A percentile compares a stretch with the other conserved stretches of the same genome.
These are phyloP conservation scores for Oceanodroma tethys DNA, from an alignment of 2,113 vertebrate genomes.

Conservation along the genomic window DNA sequence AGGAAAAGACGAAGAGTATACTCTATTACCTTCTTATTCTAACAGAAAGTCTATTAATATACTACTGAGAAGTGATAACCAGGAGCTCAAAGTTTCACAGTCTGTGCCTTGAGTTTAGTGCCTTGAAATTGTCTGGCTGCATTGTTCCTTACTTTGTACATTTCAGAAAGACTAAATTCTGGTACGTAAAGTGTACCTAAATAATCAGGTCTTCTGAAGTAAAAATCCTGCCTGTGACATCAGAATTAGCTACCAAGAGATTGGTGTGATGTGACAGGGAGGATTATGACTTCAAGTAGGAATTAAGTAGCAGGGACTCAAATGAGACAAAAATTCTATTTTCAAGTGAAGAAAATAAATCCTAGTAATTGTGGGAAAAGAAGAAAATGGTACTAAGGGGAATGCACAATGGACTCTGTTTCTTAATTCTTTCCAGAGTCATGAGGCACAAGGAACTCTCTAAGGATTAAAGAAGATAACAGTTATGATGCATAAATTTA, in stretches of 20 bases:
- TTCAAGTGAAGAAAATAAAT: constrained; percentile 45
- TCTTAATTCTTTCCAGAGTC: not conserved
- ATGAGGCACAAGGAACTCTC: not conserved
- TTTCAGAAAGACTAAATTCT: not conserved
- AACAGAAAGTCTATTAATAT: not conserved
- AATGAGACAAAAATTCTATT: constrained; percentile 40
- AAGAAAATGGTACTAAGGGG: not conserved
- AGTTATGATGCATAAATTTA: not conserved
- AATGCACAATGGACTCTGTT: not conserved
- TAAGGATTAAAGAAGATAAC: not conserved
- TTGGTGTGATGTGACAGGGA: constrained; percentile 36
- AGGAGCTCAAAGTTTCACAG: not conserved
- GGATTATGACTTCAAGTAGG: constrained; percentile 56
- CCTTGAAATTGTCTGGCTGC: not conserved
- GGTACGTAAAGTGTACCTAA: not conserved
- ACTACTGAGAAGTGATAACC: not conserved
- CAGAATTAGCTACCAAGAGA: constrained; percentile 43
- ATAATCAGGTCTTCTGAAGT: constrained; percentile 20
- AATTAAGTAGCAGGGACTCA: constrained; percentile 40
- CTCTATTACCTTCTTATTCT: not conserved
- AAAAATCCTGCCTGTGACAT: constrained; percentile 52
- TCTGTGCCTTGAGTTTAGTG: not conserved
- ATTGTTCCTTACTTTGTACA: not conserved
- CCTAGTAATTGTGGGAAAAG: constrained; percentile 27
- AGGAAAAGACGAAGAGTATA: not conserved